phyloP scores from a whole-genome alignment of 2,888 invertebrate species.

The Disparrhopalites patrizii region DNA sequence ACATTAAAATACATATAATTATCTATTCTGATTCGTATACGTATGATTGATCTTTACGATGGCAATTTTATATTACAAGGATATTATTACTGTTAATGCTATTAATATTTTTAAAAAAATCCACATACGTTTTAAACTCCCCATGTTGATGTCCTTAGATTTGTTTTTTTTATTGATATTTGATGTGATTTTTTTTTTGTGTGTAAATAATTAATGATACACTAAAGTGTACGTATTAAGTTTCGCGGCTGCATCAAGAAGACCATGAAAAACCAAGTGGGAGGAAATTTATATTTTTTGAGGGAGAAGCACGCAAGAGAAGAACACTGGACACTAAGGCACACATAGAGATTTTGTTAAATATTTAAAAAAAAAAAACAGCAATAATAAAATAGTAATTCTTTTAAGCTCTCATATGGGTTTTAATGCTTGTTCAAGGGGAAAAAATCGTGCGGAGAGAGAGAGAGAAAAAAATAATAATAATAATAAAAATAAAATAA shows the following conservation, averaged over 20 bases:
- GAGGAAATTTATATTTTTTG: too few relatives aligned
- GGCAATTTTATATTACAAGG: too few relatives aligned
- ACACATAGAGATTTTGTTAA: too few relatives aligned
- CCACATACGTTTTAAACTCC: conserved; percentile 21
- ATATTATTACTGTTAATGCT: too few relatives aligned
- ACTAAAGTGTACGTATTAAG: background rate
- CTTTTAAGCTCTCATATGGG: background rate
- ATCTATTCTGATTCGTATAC: too few relatives aligned
- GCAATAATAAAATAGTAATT: conserved; percentile 2
- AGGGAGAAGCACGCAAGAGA: too few relatives aligned
- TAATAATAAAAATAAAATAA: background rate
- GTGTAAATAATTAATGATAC: background rate
- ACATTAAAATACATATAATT: too few relatives aligned
- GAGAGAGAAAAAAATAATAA: background rate
- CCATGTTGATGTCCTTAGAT: conserved; percentile 14
- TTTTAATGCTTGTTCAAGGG: background rate
- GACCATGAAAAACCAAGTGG: background rate
- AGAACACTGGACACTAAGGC: too few relatives aligned
- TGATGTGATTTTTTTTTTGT: background rate
- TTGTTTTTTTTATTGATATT: background rate
- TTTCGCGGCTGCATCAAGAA: too few relatives aligned
- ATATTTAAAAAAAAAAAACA: background rate
- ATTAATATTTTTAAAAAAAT: too few relatives aligned
- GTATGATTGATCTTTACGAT: too few relatives aligned
- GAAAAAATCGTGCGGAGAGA: too few relatives aligned